Base-by-base conservation (phyloP, 1,140 invertebrate genomes). In the Drosophila subobscura region DNA sequence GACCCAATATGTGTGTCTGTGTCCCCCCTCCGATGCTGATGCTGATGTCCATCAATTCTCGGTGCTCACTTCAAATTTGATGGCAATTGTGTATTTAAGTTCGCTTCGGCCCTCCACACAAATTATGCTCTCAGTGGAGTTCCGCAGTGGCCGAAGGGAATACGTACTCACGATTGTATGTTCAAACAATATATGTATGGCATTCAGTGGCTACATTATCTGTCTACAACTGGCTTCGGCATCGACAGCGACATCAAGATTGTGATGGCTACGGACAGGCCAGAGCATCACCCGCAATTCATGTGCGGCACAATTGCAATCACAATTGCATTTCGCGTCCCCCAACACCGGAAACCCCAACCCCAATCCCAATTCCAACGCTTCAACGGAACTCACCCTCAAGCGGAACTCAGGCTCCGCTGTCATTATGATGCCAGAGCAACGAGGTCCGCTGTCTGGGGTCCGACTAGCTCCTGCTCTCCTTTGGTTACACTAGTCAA, bases 351-450 rank as follows among this genome's bases (percentile, higher is more conserved):
- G 12, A 25, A 49, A 10, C 22, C 22, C 12, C 8, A 25, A n/a
- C 53, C 40, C 20, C 23, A 14, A 41, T 41, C 52, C 53, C 37
- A 14, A 41, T 41, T 37, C 53, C 37, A 41, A 44, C 23, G 42
- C 40, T 16, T n/a, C 40, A 44, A 2, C 33, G 37, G 42, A 37
- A 7, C 44, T 10, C 44, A 46, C 7, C 14, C 8, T 37, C 7
- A 12, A 44, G 53, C 53, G 53, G 53, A 44, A 55, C 53, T 55
- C 27, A n/a, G 33, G 2, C 56, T 8, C 57, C 29, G n/a, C n/a
- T 29, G 59, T 54, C 20, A n/a, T 54, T 45, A 45, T 44, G 12
- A 25, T 14, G 50, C 16, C 12, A 22, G 20, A 8, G 44, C 16
- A 20, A 20, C 16, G 16, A 1, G 16, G 45, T 23, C 47, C 20